A percentile compares a stretch with the other conserved stretches of the same genome.
Evolutionary conservation across 1,140 invertebrate species (phyloP).

Genomic region (Brachionus asplanchnoidis): DNA sequence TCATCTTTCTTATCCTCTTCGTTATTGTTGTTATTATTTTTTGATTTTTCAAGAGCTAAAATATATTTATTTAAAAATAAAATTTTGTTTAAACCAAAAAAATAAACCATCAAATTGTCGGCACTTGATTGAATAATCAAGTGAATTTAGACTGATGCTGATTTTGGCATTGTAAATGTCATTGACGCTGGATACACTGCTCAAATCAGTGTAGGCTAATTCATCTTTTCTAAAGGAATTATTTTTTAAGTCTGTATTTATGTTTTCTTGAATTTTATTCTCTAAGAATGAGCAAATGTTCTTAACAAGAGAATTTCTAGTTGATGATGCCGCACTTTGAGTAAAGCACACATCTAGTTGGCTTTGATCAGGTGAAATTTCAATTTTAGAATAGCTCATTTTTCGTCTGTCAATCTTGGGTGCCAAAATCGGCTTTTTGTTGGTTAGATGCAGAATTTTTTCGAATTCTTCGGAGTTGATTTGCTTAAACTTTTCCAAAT

Average conservation of each 20-base stretch:
- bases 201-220: neutral
- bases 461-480: neutral
- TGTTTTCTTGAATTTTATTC: constrained; percentile 1
- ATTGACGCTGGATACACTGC: neutral
- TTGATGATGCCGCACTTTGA: neutral
- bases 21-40: constrained; percentile 20
- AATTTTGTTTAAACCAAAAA: neutral
- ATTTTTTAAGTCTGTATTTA: neutral
- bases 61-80: neutral
- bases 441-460: neutral
- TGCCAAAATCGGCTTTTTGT: neutral
- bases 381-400: neutral
- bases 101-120: neutral
- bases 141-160: neutral
- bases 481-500: neutral
- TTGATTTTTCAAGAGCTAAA: neutral
- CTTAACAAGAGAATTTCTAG: constrained; percentile 10
- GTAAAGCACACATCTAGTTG: neutral
- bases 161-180: neutral
- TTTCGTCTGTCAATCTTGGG: neutral
- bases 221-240: neutral
- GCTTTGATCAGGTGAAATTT: neutral
- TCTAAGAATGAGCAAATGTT: neutral
- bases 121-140: neutral
- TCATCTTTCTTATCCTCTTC: neutral